Base-by-base conservation (phyloP, 2,888 invertebrate species). In the Diaprepes abbreviatus region DNA sequence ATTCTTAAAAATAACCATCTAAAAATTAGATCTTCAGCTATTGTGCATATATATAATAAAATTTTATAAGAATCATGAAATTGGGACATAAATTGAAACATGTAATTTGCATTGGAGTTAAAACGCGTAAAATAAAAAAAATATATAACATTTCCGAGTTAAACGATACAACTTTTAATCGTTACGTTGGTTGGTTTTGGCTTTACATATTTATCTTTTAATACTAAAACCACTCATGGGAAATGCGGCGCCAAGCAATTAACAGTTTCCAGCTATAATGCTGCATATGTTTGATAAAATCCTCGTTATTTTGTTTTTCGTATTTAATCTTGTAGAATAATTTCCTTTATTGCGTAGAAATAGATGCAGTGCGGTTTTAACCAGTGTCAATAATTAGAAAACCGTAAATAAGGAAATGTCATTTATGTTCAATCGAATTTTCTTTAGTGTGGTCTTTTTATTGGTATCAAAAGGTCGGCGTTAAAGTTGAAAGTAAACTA, bases 141-240 rank as follows among this genome's bases (percentile, higher is more conserved):
- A n/a, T n/a, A n/a, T 60, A 60, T 43, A 54, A 12, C 43, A 38
- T 33, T 16, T 19, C 16, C 45, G 19, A 21, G 35, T 40, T 60
- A 59, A 52, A 60, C 66, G 35, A 40, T 55, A 14, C 45, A 60
- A 54, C 60, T 59, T 67, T 60, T 60, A 54, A 45, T 45, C 45
- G 45, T 14, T 14, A 28, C 16, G 48, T 28, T 12, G 28, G 28
- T 50, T 59, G 58, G 66, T 58, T 66, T 52, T 40, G 36, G 33
- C 62, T 62, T 67, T 36, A 66, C 35, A 69, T 67, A 66, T 70
- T 70, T 70, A 70, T 70, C 70, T 70, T 50, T 70, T 70, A 70
- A 70, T 70, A 55, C 43, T 70, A 35, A 66, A 54, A 36, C 70
- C 54, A 45, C 65, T 65, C 21, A 45, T 60, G 65, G 70, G 54